Conservation (phyloP, 2,113 vertebrate species). For the Ardeotis arabs region DNA sequence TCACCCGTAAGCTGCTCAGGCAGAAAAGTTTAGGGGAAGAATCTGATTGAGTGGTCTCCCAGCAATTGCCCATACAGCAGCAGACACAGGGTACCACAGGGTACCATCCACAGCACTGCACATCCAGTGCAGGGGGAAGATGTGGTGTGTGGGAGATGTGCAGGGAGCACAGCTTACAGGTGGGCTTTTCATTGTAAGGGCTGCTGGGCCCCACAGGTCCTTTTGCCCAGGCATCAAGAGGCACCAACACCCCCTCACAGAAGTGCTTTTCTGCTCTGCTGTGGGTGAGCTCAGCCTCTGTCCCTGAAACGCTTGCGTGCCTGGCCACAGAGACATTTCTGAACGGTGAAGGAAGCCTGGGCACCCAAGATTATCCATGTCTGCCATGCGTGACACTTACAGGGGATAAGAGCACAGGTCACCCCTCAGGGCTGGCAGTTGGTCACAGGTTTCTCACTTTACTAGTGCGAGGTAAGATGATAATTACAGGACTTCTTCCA, state of each 20-base stretch:
- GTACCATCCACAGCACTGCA: not conserved
- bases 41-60: too few species aligned
- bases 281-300: not conserved
- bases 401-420: not conserved
- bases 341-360: not conserved
- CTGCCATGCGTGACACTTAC: not conserved
- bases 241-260: not conserved
- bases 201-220: not conserved
- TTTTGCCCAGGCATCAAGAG: not conserved
- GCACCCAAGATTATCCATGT: not conserved
- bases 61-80: not conserved
- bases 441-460: not conserved
- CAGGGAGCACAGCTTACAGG: not conserved
- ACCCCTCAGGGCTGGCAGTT: rapidly evolving
- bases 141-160: rapidly evolving
- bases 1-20: not conserved
- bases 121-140: rapidly evolving
- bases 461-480: not conserved
- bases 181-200: not conserved
- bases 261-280: not conserved
- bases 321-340: not conserved
- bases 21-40: not conserved
- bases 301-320: not conserved
- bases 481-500: not conserved
- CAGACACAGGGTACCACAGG: rapidly evolving